phyloP scores from a whole-genome alignment of 2,888 invertebrate genomes.

The Epinotia bilunana region DNA sequence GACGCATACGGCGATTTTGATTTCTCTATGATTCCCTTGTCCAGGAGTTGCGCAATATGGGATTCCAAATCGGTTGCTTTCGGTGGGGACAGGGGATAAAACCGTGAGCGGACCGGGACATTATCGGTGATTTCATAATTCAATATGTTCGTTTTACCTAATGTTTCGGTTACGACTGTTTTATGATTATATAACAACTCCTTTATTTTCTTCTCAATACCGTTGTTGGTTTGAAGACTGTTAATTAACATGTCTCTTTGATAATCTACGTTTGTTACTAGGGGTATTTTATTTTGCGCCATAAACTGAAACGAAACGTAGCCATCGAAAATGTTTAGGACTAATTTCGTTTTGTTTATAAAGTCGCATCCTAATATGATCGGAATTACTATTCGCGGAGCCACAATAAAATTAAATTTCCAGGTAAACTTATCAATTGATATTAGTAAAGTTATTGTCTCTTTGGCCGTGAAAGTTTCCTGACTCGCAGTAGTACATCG shows the following conservation, averaged over 20 bases:
- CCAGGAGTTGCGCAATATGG: slow-evolving; percentile 5
- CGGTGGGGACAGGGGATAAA: slow-evolving; percentile 18
- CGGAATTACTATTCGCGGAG: neutral
- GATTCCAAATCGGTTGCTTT: slow-evolving; percentile 19
- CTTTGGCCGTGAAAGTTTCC: slow-evolving; percentile 3
- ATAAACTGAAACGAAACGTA: slow-evolving; percentile 9
- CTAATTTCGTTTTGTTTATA: neutral
- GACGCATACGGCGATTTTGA: slow-evolving; percentile 12
- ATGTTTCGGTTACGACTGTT: slow-evolving; percentile 14
- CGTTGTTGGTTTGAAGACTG: neutral
- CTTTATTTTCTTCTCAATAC: neutral
- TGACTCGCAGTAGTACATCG: slow-evolving; percentile 8
- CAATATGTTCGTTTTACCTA: slow-evolving; percentile 19
- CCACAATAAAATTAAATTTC: neutral
- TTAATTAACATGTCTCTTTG: neutral
- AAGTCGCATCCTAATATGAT: slow-evolving; percentile 4
- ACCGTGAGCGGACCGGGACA: slow-evolving; percentile 24
- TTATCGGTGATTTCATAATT: slow-evolving; percentile 20
- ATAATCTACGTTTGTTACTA: neutral
- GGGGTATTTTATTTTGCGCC: neutral
- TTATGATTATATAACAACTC: slow-evolving; percentile 8
- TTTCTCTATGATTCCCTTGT: slow-evolving; percentile 23
- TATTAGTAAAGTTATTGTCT: neutral
- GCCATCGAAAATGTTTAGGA: neutral
- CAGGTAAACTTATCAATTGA: slow-evolving; percentile 3